Conservation (phyloP, 2,113 vertebrate genomes). For the Antechinus flavipes region DNA sequence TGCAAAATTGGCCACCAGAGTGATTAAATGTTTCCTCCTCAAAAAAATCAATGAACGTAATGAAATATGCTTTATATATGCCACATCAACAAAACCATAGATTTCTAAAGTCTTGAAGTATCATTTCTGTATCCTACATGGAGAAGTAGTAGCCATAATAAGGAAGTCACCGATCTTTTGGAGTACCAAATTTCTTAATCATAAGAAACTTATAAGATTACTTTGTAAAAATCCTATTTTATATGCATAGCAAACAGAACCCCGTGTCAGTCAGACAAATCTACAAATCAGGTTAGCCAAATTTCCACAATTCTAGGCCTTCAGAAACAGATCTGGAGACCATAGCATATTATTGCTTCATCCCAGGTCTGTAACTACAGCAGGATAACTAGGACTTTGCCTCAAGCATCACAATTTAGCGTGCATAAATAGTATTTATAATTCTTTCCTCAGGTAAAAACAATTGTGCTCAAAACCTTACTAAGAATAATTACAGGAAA, state of each 20-base stretch:
- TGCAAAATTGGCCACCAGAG: not conserved
- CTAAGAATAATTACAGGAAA: not conserved
- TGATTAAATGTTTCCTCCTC: not conserved
- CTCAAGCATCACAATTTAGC: not conserved
- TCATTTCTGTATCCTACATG: not conserved
- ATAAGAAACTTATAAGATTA: not conserved
- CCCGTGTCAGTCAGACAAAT: not conserved
- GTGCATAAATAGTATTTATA: not conserved
- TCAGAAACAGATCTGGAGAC: not conserved
- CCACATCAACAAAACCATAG: not conserved
- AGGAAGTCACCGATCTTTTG: not conserved
- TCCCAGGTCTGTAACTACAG: not conserved
- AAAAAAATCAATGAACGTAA: not conserved
- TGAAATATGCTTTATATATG: not conserved
- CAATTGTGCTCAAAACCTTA: not conserved
- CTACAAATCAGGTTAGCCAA: not conserved
- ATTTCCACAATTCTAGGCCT: not conserved
- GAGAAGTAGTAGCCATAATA: not conserved
- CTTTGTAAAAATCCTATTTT: not conserved
- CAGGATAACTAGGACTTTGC: not conserved
- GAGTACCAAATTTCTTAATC: not conserved
- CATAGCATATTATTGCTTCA: not conserved
- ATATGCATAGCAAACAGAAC: not conserved
- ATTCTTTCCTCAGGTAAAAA: too few species aligned
- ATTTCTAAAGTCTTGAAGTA: not conserved